Base-by-base conservation (phyloP, 2,797 vertebrate species). In the Eremophila alpestris region DNA sequence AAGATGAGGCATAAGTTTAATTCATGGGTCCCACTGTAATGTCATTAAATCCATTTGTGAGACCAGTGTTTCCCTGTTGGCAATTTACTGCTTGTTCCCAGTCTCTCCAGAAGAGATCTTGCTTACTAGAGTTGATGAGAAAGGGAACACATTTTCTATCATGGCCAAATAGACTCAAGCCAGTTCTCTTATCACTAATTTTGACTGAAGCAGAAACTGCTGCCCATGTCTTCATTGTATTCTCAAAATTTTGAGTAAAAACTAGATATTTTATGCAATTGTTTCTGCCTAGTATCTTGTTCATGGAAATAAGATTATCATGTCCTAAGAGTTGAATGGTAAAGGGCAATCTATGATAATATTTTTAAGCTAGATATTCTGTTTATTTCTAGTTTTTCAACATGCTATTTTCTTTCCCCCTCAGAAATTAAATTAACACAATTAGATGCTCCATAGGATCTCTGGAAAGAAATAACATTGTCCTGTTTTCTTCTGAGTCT, bases 351-450 rank as follows among this genome's bases (percentile, higher is more conserved):
- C 51, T 86, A 74, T 92, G 51, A 60, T 24, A 70, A 38, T 75
- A 16, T 92, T 96, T 97, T 93, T 18, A 80, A 63, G 81, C 84
- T 79, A 83, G 32, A 73, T 30, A 88, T 90, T 81, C 38, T 71
- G 19, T 79, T 69, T 79, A 36, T 88, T 94, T 89, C 16, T 68
- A 56, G 30, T 12, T 79, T 89, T 91, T 24, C 10, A 60, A 21
- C 9, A 36, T 30, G 29, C 1, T 9, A 13, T 77, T 55, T n/a
- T 36, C 34, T 32, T 49, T 11, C 8, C 7, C 10, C 4, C 13
- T 6, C 58, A 63, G 23, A 90, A 92, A 92, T 40, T 45, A 71
- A 77, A 51, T 40, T 26, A 91, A 64, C 12, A 71, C 7, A 78
- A n/a, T 64, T 70, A 60, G 34, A 55, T 76, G 17, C 6, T 55